Percentiles rank a stretch among this genome's conserved stretches.
Conservation (phyloP, 2,797 vertebrate species). For the Sternarchorhynchus goeldii region DNA sequence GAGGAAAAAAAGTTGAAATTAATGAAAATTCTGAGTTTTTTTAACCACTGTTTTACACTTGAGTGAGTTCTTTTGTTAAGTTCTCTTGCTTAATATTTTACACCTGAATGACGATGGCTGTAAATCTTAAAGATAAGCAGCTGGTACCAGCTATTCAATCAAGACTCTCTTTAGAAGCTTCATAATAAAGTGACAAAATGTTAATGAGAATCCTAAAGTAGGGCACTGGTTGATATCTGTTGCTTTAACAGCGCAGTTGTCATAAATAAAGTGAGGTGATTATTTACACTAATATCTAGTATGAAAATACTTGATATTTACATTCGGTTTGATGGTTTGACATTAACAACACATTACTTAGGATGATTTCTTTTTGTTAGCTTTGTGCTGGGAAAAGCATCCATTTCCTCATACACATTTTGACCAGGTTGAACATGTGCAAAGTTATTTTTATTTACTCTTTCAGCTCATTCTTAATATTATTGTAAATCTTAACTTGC, state of each 20-base stretch:
- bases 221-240: constrained; percentile 41
- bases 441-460: too few relatives aligned
- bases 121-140: constrained; percentile 13
- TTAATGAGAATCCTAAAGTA: constrained; percentile 43
- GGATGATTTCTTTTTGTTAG: neutral
- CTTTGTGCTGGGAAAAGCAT: neutral
- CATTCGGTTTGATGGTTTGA: too few relatives aligned
- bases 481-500: too few relatives aligned
- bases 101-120: constrained; percentile 15
- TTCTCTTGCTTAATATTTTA: neutral
- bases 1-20: too few relatives aligned
- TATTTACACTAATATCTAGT: neutral
- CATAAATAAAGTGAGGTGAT: neutral
- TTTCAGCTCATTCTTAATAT: too few relatives aligned
- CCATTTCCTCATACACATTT: too few relatives aligned
- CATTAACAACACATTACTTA: neutral
- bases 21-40: too few relatives aligned
- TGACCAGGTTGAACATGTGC: neutral
- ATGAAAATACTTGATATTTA: neutral
- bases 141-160: constrained; percentile 37
- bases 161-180: constrained; percentile 22
- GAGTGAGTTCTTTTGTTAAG: neutral
- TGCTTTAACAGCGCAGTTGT: constrained; percentile 10
- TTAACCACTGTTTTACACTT: too few relatives aligned
- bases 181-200: constrained; percentile 38